Conservation (phyloP, 2,888 invertebrate genomes). For the Meganola albula region DNA sequence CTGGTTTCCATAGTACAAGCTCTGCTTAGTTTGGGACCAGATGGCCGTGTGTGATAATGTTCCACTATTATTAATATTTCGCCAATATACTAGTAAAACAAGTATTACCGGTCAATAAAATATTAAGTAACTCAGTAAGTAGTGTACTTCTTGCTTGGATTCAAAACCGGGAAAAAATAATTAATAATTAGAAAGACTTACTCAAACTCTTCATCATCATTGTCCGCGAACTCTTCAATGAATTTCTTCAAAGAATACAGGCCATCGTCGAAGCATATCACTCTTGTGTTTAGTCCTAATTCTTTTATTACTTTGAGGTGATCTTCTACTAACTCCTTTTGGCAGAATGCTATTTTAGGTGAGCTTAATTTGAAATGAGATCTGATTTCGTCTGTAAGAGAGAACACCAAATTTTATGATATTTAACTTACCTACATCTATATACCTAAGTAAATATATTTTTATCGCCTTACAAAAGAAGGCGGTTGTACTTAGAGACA, state of each 20-base stretch:
- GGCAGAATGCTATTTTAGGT: constrained; percentile 55
- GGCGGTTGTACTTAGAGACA: too few relatives aligned
- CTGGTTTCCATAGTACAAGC: too few relatives aligned
- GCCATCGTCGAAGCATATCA: constrained; percentile 45
- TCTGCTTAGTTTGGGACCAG: too few relatives aligned
- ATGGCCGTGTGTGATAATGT: too few relatives aligned
- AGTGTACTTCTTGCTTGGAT: background rate
- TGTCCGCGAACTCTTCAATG: constrained; percentile 30
- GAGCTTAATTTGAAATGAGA: constrained; percentile 37
- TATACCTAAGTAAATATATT: too few relatives aligned
- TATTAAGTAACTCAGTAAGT: too few relatives aligned
- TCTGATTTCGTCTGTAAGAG: constrained; percentile 51
- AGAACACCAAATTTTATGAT: too few relatives aligned
- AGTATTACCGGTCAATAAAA: too few relatives aligned
- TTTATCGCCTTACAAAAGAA: too few relatives aligned
- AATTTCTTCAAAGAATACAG: constrained; percentile 39
- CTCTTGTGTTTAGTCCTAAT: constrained; percentile 36
- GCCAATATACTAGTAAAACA: too few relatives aligned
- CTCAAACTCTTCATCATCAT: constrained; percentile 35
- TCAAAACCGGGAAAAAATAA: background rate
- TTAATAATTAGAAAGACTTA: constrained; percentile 25
- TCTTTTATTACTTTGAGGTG: constrained; percentile 33
- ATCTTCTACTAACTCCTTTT: constrained; percentile 31
- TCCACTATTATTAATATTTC: too few relatives aligned
- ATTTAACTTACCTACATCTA: too few relatives aligned